Evolutionary conservation across 2,888 invertebrate species (phyloP).

Genomic region (Cylloceria caligata): DNA sequence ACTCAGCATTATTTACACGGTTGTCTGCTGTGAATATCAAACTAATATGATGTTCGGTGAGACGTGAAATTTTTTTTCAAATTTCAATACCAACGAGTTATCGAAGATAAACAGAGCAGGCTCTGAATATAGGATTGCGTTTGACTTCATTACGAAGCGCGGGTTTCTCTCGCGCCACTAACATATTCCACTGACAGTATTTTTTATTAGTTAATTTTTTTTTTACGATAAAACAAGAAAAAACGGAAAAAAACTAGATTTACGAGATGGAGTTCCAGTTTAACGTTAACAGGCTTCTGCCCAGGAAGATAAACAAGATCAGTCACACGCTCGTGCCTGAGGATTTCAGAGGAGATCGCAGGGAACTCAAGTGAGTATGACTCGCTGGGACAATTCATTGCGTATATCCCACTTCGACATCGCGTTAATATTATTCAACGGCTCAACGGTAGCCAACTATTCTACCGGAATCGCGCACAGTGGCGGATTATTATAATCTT

Average conservation of each 20-base stretch:
- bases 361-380: conserved; percentile 80
- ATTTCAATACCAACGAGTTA: neutral
- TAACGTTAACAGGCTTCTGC: conserved; percentile 81
- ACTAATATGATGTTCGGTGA: conserved; percentile 14
- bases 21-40: neutral
- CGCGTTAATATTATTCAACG: conserved; percentile 19
- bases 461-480: conserved; percentile 11
- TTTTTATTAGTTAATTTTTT: conserved; percentile 12
- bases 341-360: conserved; percentile 81
- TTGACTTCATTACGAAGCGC: conserved; percentile 29
- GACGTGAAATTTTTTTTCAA: conserved; percentile 5
- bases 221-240: neutral
- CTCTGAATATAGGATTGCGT: conserved; percentile 9
- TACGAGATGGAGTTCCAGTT: conserved; percentile 82
- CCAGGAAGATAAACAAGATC: conserved; percentile 82
- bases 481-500: conserved; percentile 28
- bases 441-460: neutral
- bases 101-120: conserved; percentile 9
- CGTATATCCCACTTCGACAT: neutral
- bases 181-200: neutral
- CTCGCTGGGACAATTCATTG: neutral
- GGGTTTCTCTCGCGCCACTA: neutral
- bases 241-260: neutral
- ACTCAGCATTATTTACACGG: neutral
- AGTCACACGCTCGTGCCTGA: conserved; percentile 81